Percentiles rank a stretch among this genome's conserved stretches.
phyloP scores from a whole-genome alignment of 2,888 invertebrate genomes.

The Ceraclea dissimilis region DNA sequence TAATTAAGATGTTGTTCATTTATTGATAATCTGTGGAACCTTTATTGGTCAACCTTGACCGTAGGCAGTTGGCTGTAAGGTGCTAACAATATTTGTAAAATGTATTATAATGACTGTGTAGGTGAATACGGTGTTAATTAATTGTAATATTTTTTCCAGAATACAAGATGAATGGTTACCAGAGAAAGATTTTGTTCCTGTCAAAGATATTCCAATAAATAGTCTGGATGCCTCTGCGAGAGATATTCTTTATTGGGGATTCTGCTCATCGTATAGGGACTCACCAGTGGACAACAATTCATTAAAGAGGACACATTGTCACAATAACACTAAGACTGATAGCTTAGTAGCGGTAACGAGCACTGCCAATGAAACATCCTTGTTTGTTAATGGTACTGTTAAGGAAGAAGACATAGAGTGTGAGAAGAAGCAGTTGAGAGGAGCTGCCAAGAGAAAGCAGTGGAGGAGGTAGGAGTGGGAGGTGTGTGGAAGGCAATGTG shows the following conservation, averaged over 20 bases:
- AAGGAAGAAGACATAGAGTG: not conserved
- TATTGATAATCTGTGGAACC: too few species aligned
- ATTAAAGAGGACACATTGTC: not conserved
- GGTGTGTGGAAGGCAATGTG: not conserved
- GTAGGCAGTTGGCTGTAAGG: too few species aligned
- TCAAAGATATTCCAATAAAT: conserved; percentile 54
- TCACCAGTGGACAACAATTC: conserved; percentile 25
- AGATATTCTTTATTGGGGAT: conserved; percentile 46
- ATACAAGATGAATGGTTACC: conserved; percentile 82
- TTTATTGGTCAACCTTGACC: too few species aligned
- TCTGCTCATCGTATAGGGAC: conserved; percentile 40
- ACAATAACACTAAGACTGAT: conserved; percentile 26
- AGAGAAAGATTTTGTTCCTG: conserved; percentile 59
- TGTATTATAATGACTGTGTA: too few species aligned
- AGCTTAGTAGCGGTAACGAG: conserved; percentile 21
- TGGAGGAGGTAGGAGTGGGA: conserved; percentile 12
- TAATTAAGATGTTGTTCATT: too few species aligned
- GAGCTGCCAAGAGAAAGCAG: conserved; percentile 41
- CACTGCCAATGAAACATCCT: conserved; percentile 19
- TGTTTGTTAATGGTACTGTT: conserved; percentile 16
- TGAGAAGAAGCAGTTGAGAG: conserved; percentile 28
- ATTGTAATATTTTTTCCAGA: conserved; percentile 54
- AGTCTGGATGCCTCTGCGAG: conserved; percentile 44
- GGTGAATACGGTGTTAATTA: too few species aligned
- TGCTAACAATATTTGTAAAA: too few species aligned